Evolutionary conservation across 1,140 invertebrate species (phyloP), one percentile per base, ranked within the genome.

Genomic region (Matsumurasca onukii): DNA sequence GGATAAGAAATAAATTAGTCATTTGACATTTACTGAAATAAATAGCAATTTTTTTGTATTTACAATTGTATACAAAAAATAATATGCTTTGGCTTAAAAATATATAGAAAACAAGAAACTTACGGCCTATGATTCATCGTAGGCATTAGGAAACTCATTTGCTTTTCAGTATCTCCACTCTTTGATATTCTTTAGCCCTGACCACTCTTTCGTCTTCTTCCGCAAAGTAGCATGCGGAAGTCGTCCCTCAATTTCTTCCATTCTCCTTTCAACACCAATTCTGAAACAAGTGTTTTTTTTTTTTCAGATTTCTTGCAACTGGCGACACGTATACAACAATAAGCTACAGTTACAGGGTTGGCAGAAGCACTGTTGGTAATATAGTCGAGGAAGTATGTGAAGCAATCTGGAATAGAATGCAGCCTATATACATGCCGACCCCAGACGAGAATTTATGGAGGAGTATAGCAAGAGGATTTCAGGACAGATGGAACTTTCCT

Each of bases 311-410:
- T 22, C 51, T 55, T 5, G 5, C 51, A 20, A 55, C 51, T 20
- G 51, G 51, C 5, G 51, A 55, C 20, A 55, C 20, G 24, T 55
- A 55, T 20, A 55, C 51, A 12, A 55, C 51, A 9, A 55, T 55
- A 55, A 64, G 2, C 15, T 74, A 57, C 55, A 76, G 75, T 70
- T 76, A 73, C 68, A 76, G 76, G 39, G 64, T 78, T 27, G 76
- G 74, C 59, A 68, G 68, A 69, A 71, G 62, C 0, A 76, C 74
- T 61, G 75, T 77, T 3, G 24, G 67, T 51, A 71, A 67, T 24
- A 78, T 78, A 65, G 74, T 78, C 2, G 48, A 69, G 34, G 74
- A 74, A 68, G 75, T 73, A 48, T 79, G 72, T 68, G 31, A 73
- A 72, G 72, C 73, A 48, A 69, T 78, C 59, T 80, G 75, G 71